Conservation (phyloP, 2,888 invertebrate species). For the Spilarctia lutea region DNA sequence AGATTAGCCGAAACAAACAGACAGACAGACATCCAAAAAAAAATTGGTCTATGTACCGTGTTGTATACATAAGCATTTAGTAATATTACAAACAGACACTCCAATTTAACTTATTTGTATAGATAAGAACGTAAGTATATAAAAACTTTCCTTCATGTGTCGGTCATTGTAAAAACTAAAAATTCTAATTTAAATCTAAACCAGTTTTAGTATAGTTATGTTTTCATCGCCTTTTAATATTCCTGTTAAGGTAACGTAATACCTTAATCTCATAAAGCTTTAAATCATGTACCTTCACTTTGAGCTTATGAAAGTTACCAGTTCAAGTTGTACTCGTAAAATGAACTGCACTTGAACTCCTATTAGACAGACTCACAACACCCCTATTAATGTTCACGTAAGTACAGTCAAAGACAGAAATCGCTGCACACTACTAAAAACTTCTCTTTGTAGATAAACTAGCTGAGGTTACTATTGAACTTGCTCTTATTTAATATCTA, state of each 20-base stretch:
- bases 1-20: no score
- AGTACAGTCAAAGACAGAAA: constrained; percentile 2
- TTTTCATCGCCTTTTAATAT: not conserved
- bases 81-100: no score
- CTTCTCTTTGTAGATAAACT: not conserved
- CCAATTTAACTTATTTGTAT: no score
- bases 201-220: not conserved
- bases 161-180: no score
- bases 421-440: not conserved
- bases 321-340: constrained; percentile 22
- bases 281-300: constrained; percentile 8
- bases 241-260: not conserved
- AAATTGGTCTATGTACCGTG: no score
- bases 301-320: constrained; percentile 13
- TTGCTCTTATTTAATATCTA: not conserved
- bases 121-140: no score
- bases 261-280: constrained; percentile 9
- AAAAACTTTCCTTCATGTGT: no score
- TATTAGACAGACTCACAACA: constrained; percentile 28
- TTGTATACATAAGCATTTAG: no score
- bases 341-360: constrained; percentile 35
- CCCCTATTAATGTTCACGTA: constrained; percentile 1
- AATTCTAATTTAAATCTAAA: no score
- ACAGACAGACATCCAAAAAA: no score
- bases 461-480: constrained; percentile 7